Evolutionary conservation across 2,113 vertebrate species (phyloP).

Genomic region (Ochotona princeps): DNA sequence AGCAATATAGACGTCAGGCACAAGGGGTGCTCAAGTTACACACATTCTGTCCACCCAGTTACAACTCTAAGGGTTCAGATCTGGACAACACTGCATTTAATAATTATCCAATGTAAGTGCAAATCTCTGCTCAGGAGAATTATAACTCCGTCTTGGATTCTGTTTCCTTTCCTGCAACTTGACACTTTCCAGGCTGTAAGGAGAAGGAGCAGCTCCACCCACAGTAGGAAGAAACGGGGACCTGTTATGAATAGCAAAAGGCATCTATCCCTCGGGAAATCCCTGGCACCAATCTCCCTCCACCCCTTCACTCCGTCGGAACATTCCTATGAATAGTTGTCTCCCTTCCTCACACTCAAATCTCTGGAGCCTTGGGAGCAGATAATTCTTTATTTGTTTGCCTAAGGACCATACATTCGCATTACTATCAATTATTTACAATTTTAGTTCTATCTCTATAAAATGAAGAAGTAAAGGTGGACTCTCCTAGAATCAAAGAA

Average conservation of each 20-base stretch:
- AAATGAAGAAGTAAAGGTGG: not conserved
- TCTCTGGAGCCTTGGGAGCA: not conserved
- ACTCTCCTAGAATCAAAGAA: not conserved
- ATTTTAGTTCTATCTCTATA: not conserved
- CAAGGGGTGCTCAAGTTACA: fast-evolving
- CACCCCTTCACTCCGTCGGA: not conserved
- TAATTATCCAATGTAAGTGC: not conserved
- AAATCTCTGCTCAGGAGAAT: not conserved
- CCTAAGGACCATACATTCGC: not conserved
- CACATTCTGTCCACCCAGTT: fast-evolving
- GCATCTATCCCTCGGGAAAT: not conserved
- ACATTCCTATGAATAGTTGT: not conserved
- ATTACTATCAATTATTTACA: not conserved
- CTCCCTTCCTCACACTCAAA: not conserved
- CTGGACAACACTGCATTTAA: not conserved
- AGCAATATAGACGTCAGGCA: not conserved
- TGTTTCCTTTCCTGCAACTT: too few species aligned
- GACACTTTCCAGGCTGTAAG: not conserved
- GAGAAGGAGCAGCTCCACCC: not conserved
- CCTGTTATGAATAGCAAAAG: not conserved
- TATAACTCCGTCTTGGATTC: not conserved
- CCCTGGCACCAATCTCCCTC: not conserved
- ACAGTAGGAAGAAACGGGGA: not conserved
- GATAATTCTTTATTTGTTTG: not conserved
- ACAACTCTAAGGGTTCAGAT: not conserved